Base-by-base conservation (phyloP, 2,888 invertebrate species). In the Hirudinaria manillensis region DNA sequence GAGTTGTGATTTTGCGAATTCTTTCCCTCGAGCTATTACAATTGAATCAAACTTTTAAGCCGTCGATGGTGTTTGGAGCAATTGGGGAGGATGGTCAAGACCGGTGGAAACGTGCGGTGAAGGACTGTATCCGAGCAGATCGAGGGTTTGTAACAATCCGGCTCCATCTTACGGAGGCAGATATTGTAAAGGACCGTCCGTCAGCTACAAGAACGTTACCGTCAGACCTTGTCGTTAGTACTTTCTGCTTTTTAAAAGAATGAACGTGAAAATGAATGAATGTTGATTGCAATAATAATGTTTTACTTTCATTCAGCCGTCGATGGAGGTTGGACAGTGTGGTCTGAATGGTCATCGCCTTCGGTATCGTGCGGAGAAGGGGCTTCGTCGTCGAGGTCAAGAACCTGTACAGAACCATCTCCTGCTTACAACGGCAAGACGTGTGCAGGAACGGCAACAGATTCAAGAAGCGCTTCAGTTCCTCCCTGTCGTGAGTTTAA, bases 71-170 rank as follows among this genome's bases (percentile, higher is more conserved):
- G 68, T 34, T 27, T 78, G 78, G 78, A 55, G 73, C 6, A 55
- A 55, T 29, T 78, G 78, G 78, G 53, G 53, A 13, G 32, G 53
- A 13, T 77, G 76, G 77, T 45, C 70, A 29, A 72, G 65, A 32
- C 75, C 77, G 38, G 38, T 75, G 16, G 74, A 75, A 36, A 76
- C 77, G 16, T 78, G 78, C 36, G 78, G 77, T 29, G 32, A 32
- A 16, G 73, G 73, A 19, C 36, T 65, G 32, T 55, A 66, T 36
- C 75, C 65, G 10, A 51, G 72, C n/a, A 76, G 78, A n/a, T 72
- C 32, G 21, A 72, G 78, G 29, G 34, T 53, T 24, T 79, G 79
- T 74, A 65, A 76, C 78, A 56, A 76, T 36, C 81, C 81, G 0
- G 76, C 74, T 0, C 79, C 81, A 4, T 72, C 68, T 34, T 68